phyloP scores from a whole-genome alignment of 2,113 vertebrate genomes.

The Nicator chloris region DNA sequence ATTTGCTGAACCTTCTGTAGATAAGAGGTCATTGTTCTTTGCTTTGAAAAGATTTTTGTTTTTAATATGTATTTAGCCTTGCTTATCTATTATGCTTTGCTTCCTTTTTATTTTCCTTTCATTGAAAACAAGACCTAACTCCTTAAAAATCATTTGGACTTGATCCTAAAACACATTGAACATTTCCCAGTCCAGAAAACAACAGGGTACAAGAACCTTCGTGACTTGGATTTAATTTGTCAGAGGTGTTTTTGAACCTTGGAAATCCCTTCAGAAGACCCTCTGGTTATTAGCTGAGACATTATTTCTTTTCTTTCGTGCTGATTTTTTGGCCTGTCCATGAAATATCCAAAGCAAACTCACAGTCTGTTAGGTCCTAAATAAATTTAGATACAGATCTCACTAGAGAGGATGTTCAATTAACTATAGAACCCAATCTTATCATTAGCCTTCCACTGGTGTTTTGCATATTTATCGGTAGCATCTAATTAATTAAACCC shows the following conservation, averaged over 20 bases:
- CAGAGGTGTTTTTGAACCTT: background rate
- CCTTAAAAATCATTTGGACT: conserved; percentile 44
- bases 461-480: background rate
- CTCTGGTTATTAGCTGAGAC: background rate
- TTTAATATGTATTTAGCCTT: background rate
- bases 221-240: background rate
- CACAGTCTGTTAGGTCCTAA: background rate
- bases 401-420: background rate
- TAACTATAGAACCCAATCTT: background rate
- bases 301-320: background rate
- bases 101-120: conserved; percentile 58
- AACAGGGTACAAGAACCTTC: background rate
- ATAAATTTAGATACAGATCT: background rate
- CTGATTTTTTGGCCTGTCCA: background rate
- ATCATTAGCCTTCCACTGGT: background rate
- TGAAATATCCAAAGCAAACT: background rate
- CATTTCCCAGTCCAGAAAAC: background rate
- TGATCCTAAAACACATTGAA: background rate
- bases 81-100: conserved; percentile 30
- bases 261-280: background rate
- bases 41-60: conserved; percentile 5
- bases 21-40: conserved; percentile 40
- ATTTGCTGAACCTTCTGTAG: background rate
- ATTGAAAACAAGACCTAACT: conserved; percentile 33
- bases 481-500: background rate